A percentile compares a stretch with the other conserved stretches of the same genome.
phyloP scores from a whole-genome alignment of 2,113 vertebrate genomes.

The Mobula birostris region DNA sequence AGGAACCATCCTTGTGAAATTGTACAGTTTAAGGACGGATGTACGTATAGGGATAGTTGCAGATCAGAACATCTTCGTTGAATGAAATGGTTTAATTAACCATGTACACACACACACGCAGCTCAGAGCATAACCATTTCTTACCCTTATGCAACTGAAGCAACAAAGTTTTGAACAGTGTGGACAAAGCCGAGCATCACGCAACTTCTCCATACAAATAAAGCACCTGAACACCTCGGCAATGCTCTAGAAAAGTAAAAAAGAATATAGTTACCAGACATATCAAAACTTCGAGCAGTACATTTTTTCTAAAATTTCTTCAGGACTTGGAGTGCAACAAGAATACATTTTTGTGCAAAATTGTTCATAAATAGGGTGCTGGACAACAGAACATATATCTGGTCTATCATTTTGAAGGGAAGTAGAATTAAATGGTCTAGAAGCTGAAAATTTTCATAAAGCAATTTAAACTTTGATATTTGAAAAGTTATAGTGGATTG shows the following conservation, averaged over 20 bases:
- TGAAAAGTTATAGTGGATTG: not conserved
- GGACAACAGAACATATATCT: not conserved
- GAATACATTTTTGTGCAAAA: not conserved
- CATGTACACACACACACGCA: not conserved
- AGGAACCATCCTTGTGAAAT: not conserved
- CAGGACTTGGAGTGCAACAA: not conserved
- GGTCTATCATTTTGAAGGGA: not conserved
- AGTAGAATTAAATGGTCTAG: not conserved
- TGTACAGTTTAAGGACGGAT: too few relatives aligned
- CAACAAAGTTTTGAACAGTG: constrained; percentile 99
- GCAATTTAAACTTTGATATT: not conserved
- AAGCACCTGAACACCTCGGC: constrained; percentile 97
- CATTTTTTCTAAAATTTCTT: not conserved
- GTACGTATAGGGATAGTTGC: not conserved
- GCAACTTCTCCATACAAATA: constrained; percentile 98
- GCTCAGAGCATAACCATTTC: constrained; percentile 39
- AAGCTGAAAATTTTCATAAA: not conserved
- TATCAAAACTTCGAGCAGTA: not conserved
- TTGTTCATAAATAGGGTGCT: not conserved
- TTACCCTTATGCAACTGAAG: constrained; percentile 96
- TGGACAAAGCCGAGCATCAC: constrained; percentile 90
- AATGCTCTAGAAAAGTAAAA: constrained; percentile 69
- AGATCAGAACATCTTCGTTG: not conserved
- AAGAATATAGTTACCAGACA: not conserved
- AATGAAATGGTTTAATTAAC: not conserved